A percentile compares a stretch with the other conserved stretches of the same genome.
These are phyloP conservation scores for Muntiacus reevesi DNA, from an alignment of 2,113 vertebrate species.

Conservation along the genomic window DNA sequence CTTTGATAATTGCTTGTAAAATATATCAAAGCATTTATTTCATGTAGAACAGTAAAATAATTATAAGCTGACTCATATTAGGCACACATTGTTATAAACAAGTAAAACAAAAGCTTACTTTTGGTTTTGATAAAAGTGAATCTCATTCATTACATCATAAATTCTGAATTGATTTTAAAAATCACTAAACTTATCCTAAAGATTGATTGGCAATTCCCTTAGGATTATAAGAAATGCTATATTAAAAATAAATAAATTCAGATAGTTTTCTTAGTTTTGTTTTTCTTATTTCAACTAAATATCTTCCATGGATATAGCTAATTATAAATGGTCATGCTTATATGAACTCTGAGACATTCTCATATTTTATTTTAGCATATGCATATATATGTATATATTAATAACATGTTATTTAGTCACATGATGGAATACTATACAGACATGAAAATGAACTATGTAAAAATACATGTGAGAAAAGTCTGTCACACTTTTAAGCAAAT, in stretches of 20 bases:
- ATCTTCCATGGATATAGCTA: neutral
- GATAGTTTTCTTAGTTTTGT: neutral
- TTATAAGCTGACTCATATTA: neutral
- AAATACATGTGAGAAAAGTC: neutral
- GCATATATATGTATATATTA: neutral
- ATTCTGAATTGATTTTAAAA: neutral
- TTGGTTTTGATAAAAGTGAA: neutral
- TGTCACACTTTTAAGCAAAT: neutral
- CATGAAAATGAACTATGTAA: neutral
- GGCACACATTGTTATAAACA: neutral
- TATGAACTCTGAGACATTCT: neutral
- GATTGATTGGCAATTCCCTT: neutral
- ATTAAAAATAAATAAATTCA: neutral
- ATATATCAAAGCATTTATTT: neutral
- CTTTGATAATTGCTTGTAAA: neutral
- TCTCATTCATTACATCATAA: neutral
- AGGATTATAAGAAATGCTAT: neutral
- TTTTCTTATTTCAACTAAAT: neutral
- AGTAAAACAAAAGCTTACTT: neutral
- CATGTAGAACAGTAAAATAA: neutral
- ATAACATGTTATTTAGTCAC: neutral
- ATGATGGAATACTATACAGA: neutral
- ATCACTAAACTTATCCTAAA: neutral
- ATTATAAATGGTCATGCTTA: neutral
- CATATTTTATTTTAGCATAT: neutral